Base-by-base conservation (phyloP, 2,888 invertebrate genomes). In the Sinodicranocentrus sp. region DNA sequence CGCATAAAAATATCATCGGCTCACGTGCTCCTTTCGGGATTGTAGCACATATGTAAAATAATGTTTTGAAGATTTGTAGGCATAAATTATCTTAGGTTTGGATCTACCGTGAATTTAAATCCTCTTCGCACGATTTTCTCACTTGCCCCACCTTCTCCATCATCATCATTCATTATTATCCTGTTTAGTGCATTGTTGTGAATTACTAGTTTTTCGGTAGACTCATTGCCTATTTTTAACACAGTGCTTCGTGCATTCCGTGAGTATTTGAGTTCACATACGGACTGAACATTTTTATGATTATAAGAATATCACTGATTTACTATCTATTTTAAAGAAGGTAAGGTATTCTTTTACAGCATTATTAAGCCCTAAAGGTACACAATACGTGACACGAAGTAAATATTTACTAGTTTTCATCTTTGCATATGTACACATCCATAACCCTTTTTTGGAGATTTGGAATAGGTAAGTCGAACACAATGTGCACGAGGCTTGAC, bases 71-170 rank as follows among this genome's bases (percentile, higher is more conserved):
- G n/a, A n/a, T n/a, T n/a, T n/a, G n/a, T n/a, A n/a, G n/a, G n/a
- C n/a, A n/a, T n/a, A n/a, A n/a, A n/a, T n/a, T n/a, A n/a, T n/a
- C n/a, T n/a, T n/a, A n/a, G n/a, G n/a, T n/a, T n/a, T n/a, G n/a
- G n/a, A n/a, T n/a, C n/a, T n/a, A n/a, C n/a, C n/a, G n/a, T n/a
- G n/a, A n/a, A n/a, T n/a, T n/a, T n/a, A n/a, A n/a, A n/a, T n/a
- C n/a, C 23, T 57, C 72, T 59, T 52, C 17, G 75, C 75, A 75
- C 75, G 75, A 75, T 33, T 63, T 52, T 52, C 52, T 23, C 28
- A 48, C 25, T n/a, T 28, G 52, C 75, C 52, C 75, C 75, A 75
- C 75, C 75, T 75, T 52, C 63, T 52, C 52, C 75, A 65, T 75
- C 65, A 75, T 75, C 75, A 63, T 25, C 75, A 75, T 75, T 48